Conservation (phyloP, 1,140 invertebrate genomes). For the Ylistrum balloti region DNA sequence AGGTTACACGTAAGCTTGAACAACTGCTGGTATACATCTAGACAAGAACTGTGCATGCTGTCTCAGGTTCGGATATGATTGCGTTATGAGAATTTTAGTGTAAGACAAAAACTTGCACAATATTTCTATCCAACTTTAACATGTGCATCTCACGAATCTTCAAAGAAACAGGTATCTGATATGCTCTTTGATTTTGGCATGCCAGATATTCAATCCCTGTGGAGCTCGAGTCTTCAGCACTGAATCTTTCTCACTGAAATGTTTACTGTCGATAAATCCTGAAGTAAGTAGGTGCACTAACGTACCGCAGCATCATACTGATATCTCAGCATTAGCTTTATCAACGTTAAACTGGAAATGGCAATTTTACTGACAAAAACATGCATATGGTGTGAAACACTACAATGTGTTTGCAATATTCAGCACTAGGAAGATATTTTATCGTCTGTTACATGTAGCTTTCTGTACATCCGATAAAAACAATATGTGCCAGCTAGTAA, state of each 20-base stretch:
- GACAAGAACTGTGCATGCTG: background rate
- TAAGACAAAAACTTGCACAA: background rate
- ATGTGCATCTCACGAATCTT: background rate
- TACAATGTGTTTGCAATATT: conserved; percentile 35
- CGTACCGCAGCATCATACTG: background rate
- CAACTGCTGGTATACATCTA: background rate
- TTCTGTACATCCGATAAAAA: background rate
- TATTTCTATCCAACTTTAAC: background rate
- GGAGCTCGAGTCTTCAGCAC: background rate
- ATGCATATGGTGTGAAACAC: background rate
- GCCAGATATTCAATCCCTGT: conserved; percentile 3
- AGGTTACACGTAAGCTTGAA: background rate
- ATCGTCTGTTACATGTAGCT: background rate
- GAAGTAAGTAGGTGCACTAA: background rate
- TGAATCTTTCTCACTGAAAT: conserved; percentile 21
- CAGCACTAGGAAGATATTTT: background rate
- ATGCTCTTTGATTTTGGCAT: background rate
- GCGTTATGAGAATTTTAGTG: conserved; percentile 20
- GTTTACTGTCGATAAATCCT: conserved; percentile 24
- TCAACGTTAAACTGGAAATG: background rate
- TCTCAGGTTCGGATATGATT: background rate
- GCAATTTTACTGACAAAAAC: conserved; percentile 15
- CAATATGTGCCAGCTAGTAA: background rate
- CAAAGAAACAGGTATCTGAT: background rate
- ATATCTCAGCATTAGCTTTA: background rate